These are phyloP conservation scores for cattle (Bos taurus) DNA, from an alignment of 2,113 vertebrate genomes.

Conservation along the genomic window DNA sequence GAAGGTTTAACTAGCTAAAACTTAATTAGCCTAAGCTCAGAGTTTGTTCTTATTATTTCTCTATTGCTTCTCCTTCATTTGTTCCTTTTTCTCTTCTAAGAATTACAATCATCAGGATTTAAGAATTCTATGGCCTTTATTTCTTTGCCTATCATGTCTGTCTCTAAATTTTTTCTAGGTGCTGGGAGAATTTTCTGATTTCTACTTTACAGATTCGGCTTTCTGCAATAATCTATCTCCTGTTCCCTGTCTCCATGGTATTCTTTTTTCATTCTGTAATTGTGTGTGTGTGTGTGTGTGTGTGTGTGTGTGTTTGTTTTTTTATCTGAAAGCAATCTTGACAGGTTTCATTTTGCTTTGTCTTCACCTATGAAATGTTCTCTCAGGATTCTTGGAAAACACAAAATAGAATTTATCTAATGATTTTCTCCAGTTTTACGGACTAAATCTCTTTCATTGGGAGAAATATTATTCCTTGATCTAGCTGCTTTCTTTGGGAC, in stretches of 20 bases:
- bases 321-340: not conserved
- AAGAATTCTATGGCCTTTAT: not conserved
- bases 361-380: not conserved
- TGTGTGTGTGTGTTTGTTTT: not conserved
- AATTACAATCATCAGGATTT: not conserved
- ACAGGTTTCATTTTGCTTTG: slow-evolving; percentile 2
- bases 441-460: not conserved
- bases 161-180: not conserved
- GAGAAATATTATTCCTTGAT: not conserved
- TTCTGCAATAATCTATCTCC: not conserved
- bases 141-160: not conserved
- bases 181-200: not conserved
- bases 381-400: not conserved
- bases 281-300: not conserved
- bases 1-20: slow-evolving; percentile 56
- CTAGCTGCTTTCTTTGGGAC: not conserved
- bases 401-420: not conserved
- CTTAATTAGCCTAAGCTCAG: slow-evolving; percentile 53
- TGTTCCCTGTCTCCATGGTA: not conserved
- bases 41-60: slow-evolving; percentile 6
- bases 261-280: not conserved
- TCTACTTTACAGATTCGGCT: not conserved
- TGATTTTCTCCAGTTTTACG: not conserved
- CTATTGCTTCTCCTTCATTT: slow-evolving; percentile 42
- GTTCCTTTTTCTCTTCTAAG: slow-evolving; percentile 26